A percentile compares a stretch with the other conserved stretches of the same genome.
phyloP scores from a whole-genome alignment of 2,797 vertebrate species.

The Diplodus sargus region DNA sequence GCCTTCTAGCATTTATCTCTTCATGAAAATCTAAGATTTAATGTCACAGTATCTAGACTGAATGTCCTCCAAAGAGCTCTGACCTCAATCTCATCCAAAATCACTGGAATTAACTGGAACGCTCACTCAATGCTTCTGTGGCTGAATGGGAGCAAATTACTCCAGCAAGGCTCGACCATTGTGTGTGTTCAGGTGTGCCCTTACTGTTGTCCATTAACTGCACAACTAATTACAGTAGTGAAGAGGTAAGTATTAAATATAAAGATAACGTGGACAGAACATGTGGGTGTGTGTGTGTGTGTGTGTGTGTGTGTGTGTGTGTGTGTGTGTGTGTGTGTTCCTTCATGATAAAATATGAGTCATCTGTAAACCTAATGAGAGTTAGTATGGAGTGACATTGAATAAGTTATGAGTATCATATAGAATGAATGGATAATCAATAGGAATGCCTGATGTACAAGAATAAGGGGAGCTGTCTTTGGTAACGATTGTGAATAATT shows the following conservation, averaged over 20 bases:
- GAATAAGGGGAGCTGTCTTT: constrained; percentile 31
- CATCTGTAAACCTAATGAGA: constrained; percentile 24
- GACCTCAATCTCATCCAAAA: not conserved
- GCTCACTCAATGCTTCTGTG: not conserved
- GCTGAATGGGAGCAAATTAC: not conserved
- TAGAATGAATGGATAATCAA: constrained; percentile 47
- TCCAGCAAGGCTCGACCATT: not conserved
- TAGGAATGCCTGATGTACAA: constrained; percentile 24
- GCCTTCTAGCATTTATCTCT: no score
- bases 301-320: no score
- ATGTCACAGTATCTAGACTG: no score
- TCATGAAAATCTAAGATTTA: no score
- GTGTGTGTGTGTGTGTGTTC: no score
- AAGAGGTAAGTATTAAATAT: not conserved
- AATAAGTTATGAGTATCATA: constrained; percentile 43
- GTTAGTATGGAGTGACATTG: constrained; percentile 17
- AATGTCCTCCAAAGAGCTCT: not conserved
- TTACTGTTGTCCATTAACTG: no score
- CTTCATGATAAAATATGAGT: constrained; percentile 16
- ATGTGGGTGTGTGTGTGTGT: no score
- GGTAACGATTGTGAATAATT: constrained; percentile 63
- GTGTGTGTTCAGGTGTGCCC: no score
- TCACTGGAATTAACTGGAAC: not conserved
- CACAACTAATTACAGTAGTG: not conserved
- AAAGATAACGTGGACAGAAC: not conserved